Percentiles rank a stretch among this genome's conserved stretches.
phyloP scores from a whole-genome alignment of 2,888 invertebrate genomes.

The Hypercompe scribonia region DNA sequence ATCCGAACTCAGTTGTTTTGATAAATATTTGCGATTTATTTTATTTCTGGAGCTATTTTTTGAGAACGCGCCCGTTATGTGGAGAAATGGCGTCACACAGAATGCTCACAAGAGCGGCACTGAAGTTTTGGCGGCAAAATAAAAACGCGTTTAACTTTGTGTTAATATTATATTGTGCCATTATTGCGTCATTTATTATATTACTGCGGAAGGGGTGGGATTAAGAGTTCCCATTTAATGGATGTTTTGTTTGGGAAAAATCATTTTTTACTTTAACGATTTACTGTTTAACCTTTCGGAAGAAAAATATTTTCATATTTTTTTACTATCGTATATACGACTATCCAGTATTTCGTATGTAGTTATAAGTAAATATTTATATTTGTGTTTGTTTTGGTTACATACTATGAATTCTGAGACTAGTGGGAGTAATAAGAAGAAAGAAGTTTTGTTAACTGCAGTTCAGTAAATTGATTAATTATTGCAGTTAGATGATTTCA shows the following conservation, averaged over 20 bases:
- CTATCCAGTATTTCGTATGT: constrained; percentile 16
- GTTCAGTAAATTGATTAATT: too few relatives aligned
- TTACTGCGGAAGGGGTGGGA: constrained; percentile 84
- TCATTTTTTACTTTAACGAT: constrained; percentile 76
- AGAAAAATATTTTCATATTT: constrained; percentile 72
- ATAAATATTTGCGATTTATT: constrained; percentile 84
- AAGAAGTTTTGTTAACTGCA: constrained; percentile 20
- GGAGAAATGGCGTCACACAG: constrained; percentile 71
- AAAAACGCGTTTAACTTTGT: constrained; percentile 86
- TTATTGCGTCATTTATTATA: constrained; percentile 86
- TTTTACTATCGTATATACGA: constrained; percentile 51
- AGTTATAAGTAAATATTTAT: constrained; percentile 34
- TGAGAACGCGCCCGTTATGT: constrained; percentile 72
- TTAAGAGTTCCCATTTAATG: constrained; percentile 82
- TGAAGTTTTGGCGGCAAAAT: constrained; percentile 81
- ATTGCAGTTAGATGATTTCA: too few relatives aligned
- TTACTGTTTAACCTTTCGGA: constrained; percentile 73
- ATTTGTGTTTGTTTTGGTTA: constrained; percentile 48
- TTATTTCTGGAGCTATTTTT: constrained; percentile 78
- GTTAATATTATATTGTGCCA: constrained; percentile 87
- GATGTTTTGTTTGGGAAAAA: constrained; percentile 83
- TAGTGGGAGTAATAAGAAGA: constrained; percentile 27
- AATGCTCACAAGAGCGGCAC: constrained; percentile 70
- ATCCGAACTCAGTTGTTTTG: constrained; percentile 69
- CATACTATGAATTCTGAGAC: constrained; percentile 37